Percentiles rank a stretch among this genome's conserved stretches.
These are phyloP conservation scores for Epizoanthus ramosus DNA, from an alignment of 92 coral and sea anemone species.

Conservation along the genomic window DNA sequence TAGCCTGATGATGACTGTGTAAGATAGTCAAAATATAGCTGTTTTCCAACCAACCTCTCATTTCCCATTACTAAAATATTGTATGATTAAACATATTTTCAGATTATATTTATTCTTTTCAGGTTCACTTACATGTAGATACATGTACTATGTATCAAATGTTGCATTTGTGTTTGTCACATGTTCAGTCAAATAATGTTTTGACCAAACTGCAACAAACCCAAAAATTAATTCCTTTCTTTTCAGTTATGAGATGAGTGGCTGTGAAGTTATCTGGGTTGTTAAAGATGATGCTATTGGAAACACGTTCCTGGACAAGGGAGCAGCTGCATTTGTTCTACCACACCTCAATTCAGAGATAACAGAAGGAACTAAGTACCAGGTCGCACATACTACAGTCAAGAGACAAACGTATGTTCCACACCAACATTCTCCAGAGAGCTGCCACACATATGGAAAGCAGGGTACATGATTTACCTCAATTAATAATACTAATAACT, in stretches of 20 bases:
- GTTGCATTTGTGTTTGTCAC: no score
- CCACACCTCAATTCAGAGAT: constrained; percentile 62
- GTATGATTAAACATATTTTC: no score
- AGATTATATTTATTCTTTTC: no score
- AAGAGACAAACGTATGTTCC: constrained; percentile 65
- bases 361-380: constrained; percentile 18
- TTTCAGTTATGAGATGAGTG: constrained; percentile 79
- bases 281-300: constrained; percentile 94
- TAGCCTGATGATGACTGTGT: no score
- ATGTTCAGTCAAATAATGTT: no score
- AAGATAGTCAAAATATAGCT: no score
- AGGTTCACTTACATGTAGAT: no score
- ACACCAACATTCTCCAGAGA: constrained; percentile 30
- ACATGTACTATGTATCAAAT: no score
- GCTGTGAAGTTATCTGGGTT: constrained; percentile 94
- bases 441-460: neutral
- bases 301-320: constrained; percentile 89
- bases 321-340: constrained; percentile 91
- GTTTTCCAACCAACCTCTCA: no score
- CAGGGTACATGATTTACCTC: neutral
- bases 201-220: no score
- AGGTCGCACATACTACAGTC: constrained; percentile 37
- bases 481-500: neutral
- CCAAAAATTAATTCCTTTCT: neutral
- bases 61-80: no score